A percentile compares a stretch with the other conserved stretches of the same genome.
These are phyloP conservation scores for Neodiprion lecontei DNA, from an alignment of 1,140 invertebrate species.

Conservation along the genomic window DNA sequence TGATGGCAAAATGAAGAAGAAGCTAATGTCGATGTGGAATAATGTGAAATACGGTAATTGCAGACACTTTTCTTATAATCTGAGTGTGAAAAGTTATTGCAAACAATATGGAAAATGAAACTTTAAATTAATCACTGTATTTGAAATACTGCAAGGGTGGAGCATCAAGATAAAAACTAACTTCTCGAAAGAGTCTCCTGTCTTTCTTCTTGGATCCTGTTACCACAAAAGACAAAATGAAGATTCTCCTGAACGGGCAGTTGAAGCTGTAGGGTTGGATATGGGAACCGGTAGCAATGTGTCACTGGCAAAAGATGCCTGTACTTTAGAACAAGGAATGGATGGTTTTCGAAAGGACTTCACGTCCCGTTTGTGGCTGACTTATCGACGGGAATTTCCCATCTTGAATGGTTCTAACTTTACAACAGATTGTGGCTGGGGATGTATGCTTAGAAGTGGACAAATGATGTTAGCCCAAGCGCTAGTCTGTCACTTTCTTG, in stretches of 20 bases:
- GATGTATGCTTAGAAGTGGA: slow-evolving; percentile 88
- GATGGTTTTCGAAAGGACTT: slow-evolving; percentile 83
- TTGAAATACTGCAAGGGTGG: slow-evolving; percentile 62
- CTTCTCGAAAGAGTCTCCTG: slow-evolving; percentile 86
- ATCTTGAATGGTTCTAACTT: slow-evolving; percentile 76
- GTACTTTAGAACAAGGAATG: slow-evolving; percentile 62
- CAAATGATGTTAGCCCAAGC: slow-evolving; percentile 88
- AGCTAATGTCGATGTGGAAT: slow-evolving; percentile 86
- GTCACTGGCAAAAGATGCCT: slow-evolving; percentile 44
- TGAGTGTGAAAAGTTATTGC: neutral
- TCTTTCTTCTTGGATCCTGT: slow-evolving; percentile 82
- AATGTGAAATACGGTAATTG: slow-evolving; percentile 84
- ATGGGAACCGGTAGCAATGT: slow-evolving; percentile 51
- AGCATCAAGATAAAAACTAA: slow-evolving; percentile 81
- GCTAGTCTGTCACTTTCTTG: slow-evolving; percentile 78
- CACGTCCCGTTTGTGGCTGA: slow-evolving; percentile 79
- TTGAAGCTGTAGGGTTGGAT: slow-evolving; percentile 60
- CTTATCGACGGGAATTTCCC: slow-evolving; percentile 83
- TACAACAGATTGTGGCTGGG: slow-evolving; percentile 87
- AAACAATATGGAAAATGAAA: neutral
- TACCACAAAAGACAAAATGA: slow-evolving; percentile 75
- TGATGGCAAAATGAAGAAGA: slow-evolving; percentile 81
- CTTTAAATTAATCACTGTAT: neutral
- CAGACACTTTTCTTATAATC: slow-evolving; percentile 20
- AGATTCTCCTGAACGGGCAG: slow-evolving; percentile 70